These are phyloP conservation scores for Trachelus tabidus DNA, from an alignment of 2,888 invertebrate species.

Conservation along the genomic window DNA sequence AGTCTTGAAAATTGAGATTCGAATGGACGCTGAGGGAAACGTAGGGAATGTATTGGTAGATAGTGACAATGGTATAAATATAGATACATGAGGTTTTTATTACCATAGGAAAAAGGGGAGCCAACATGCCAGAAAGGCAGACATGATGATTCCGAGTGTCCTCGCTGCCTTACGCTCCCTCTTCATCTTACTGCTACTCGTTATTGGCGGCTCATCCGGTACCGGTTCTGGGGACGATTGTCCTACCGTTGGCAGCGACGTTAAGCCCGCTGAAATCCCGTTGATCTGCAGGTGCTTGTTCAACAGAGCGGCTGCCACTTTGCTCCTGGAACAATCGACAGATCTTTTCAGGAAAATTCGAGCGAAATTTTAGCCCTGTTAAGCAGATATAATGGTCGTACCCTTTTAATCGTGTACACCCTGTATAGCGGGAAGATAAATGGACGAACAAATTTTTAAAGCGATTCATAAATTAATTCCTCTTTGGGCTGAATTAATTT, in stretches of 20 bases:
- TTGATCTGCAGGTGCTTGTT: conserved; percentile 92
- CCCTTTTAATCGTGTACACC: too few species aligned
- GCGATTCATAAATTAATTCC: too few species aligned
- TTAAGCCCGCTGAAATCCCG: conserved; percentile 79
- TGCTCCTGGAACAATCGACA: conserved; percentile 74
- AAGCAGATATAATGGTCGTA: too few species aligned
- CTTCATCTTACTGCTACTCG: conserved; percentile 85
- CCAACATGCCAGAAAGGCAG: conserved; percentile 95
- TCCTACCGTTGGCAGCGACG: conserved; percentile 67
- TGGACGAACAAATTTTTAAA: too few species aligned
- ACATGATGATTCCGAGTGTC: conserved; percentile 96
- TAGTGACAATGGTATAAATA: too few species aligned
- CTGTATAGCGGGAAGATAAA: too few species aligned
- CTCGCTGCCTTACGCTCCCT: conserved; percentile 91
- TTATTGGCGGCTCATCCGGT: conserved; percentile 73
- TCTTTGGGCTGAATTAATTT: too few species aligned
- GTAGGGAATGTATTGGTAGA: too few species aligned
- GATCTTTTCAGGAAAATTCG: conserved; percentile 3
- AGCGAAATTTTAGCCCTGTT: not conserved
- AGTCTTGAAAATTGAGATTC: too few species aligned
- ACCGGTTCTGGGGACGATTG: conserved; percentile 57
- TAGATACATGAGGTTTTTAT: conserved; percentile 42
- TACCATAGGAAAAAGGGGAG: conserved; percentile 95
- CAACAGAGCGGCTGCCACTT: conserved; percentile 86
- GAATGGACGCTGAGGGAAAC: too few species aligned